These are phyloP conservation scores for Nasonia longicornis DNA, from an alignment of 1,140 invertebrate species.

Conservation along the genomic window DNA sequence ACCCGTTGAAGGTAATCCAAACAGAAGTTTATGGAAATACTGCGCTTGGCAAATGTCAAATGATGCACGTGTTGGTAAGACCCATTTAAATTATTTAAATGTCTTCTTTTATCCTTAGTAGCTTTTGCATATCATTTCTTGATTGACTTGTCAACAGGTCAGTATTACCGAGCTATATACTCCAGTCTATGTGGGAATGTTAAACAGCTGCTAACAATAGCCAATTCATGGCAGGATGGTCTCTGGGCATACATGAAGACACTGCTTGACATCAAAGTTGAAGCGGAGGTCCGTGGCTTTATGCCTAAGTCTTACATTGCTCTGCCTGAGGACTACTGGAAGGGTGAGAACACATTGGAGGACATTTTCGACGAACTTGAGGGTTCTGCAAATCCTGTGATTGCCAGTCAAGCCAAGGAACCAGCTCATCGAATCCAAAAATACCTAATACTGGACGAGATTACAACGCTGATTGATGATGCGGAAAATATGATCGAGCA, in stretches of 20 bases:
- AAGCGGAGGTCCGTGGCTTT: constrained; percentile 76
- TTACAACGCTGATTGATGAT: constrained; percentile 73
- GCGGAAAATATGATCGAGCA: constrained; percentile 68
- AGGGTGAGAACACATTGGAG: constrained; percentile 78
- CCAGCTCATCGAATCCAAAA: constrained; percentile 81
- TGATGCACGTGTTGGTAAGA: constrained; percentile 68
- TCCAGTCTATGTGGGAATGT: constrained; percentile 88
- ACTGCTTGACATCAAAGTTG: constrained; percentile 87
- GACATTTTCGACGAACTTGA: constrained; percentile 78
- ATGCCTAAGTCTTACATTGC: constrained; percentile 69
- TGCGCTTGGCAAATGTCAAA: constrained; percentile 82
- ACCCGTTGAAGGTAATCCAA: constrained; percentile 85
- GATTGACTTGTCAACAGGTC: constrained; percentile 62
- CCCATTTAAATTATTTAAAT: background rate
- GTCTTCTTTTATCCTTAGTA: too few relatives aligned
- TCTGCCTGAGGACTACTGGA: constrained; percentile 85
- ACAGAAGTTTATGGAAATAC: constrained; percentile 91
- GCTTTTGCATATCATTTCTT: background rate
- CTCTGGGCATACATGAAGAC: constrained; percentile 90
- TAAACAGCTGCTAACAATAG: constrained; percentile 78
- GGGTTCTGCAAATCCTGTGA: constrained; percentile 69
- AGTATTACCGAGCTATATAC: constrained; percentile 77
- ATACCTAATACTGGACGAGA: constrained; percentile 81
- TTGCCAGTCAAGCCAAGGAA: constrained; percentile 70
- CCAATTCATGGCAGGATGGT: constrained; percentile 88